Base-by-base conservation (phyloP, 2,888 invertebrate genomes). In the Elysia crispata region DNA sequence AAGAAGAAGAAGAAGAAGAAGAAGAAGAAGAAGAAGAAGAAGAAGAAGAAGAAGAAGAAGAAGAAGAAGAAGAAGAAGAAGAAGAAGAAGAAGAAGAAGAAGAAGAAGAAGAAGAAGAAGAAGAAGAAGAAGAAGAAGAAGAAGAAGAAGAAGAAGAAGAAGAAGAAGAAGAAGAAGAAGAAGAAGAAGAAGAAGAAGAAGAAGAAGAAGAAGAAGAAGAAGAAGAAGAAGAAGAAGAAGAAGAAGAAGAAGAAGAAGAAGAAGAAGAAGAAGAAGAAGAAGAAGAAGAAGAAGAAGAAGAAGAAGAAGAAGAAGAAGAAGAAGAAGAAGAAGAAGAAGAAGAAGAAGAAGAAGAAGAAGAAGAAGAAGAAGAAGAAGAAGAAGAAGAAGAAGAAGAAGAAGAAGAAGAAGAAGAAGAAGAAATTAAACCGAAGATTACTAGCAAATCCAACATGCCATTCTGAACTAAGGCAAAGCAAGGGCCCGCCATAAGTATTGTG, bases 331-430 rank as follows among this genome's bases (percentile, higher is more conserved):
- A 69, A 41, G n/a, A 69, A n/a, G 41, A 69, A n/a, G 41, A 69
- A n/a, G 41, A 69, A n/a, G 41, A 69, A 8, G 69, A 69, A 8
- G 69, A 69, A 8, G 69, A 69, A 8, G 69, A 69, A 8, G 69
- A 69, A 8, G 69, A 69, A 69, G 69, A 69, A 69, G 69, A 69
- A 69, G 69, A 69, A 69, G 41, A 33, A 69, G 41, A 33, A 69
- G 41, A 33, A 69, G 69, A 69, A 69, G 69, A 69, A 69, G 69
- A 69, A 69, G 69, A 69, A 69, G 69, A 69, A 69, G 69, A 69
- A 69, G 69, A 69, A 69, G 69, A 69, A 69, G 69, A 69, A 69
- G 69, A 49, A 50, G 50, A 72, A 50, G 50, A 33, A 23, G 50
- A 72, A 25, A n/a, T 50, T n/a, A n/a, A n/a, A n/a, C n/a, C n/a